Conservation (phyloP, 2,113 vertebrate species). For the Oncorhynchus nerka region DNA sequence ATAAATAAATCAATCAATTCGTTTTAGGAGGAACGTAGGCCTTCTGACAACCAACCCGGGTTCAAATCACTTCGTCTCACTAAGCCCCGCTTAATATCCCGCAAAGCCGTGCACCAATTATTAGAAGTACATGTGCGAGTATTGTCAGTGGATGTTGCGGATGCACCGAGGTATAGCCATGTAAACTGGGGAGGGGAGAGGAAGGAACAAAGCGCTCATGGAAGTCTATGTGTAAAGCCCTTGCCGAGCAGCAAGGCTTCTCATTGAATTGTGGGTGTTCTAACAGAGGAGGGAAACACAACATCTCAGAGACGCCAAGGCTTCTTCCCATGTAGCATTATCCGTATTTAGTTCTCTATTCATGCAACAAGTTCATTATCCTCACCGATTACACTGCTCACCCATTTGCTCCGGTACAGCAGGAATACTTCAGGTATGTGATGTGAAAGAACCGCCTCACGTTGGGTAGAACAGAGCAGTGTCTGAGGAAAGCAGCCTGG, state of each 20-base stretch:
- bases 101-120: constrained; percentile 61
- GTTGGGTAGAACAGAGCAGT: not conserved
- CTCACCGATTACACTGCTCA: not conserved
- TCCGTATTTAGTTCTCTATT: constrained; percentile 25
- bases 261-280: constrained; percentile 62
- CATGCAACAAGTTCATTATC: constrained; percentile 64
- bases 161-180: constrained; percentile 50
- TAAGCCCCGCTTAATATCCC: constrained; percentile 65
- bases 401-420: constrained; percentile 3
- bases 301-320: constrained; percentile 6
- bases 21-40: constrained; percentile 34
- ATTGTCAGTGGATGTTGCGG: constrained; percentile 58
- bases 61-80: constrained; percentile 65
- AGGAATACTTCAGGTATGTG: not conserved
- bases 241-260: constrained; percentile 23
- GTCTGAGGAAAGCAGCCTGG: not conserved
- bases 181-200: constrained; percentile 36
- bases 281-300: constrained; percentile 38
- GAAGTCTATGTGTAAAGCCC: constrained; percentile 32
- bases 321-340: constrained; percentile 6
- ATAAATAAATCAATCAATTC: constrained; percentile 72
- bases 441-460: not conserved
- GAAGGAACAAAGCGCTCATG: constrained; percentile 25
- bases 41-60: constrained; percentile 32
- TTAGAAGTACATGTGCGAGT: constrained; percentile 57